Percentiles rank a stretch among this genome's conserved stretches.
phyloP scores from a whole-genome alignment of 1,140 invertebrate genomes.

The Drosophila neocordata region DNA sequence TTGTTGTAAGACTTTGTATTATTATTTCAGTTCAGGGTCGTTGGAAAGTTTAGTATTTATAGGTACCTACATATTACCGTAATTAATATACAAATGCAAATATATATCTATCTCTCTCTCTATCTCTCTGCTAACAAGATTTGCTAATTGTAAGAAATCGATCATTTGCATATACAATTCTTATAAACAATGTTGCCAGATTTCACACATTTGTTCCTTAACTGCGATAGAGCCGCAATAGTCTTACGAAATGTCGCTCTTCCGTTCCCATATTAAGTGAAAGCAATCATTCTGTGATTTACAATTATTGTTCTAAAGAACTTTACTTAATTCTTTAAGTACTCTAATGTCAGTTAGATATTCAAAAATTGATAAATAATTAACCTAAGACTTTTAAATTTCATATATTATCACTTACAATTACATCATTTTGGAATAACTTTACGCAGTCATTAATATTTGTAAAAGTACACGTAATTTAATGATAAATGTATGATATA shows the following conservation, averaged over 20 bases:
- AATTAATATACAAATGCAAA: slow-evolving; percentile 32
- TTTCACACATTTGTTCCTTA: background rate
- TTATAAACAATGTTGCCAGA: background rate
- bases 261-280: no score
- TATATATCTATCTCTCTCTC: background rate
- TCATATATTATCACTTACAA: background rate
- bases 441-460: background rate
- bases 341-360: no score
- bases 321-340: no score
- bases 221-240: background rate
- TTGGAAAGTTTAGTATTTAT: slow-evolving; percentile 13
- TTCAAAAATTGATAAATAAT: no score
- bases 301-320: no score
- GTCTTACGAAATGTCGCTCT: no score
- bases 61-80: slow-evolving; percentile 31
- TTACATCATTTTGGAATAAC: no score
- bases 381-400: background rate
- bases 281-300: no score
- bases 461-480: background rate
- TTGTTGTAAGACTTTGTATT: slow-evolving; percentile 10
- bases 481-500: background rate
- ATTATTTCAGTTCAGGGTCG: slow-evolving; percentile 45
- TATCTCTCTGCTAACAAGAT: background rate
- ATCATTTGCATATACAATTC: background rate
- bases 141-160: background rate